Conservation (phyloP, 2,797 vertebrate genomes). For the Sternotherus odoratus region DNA sequence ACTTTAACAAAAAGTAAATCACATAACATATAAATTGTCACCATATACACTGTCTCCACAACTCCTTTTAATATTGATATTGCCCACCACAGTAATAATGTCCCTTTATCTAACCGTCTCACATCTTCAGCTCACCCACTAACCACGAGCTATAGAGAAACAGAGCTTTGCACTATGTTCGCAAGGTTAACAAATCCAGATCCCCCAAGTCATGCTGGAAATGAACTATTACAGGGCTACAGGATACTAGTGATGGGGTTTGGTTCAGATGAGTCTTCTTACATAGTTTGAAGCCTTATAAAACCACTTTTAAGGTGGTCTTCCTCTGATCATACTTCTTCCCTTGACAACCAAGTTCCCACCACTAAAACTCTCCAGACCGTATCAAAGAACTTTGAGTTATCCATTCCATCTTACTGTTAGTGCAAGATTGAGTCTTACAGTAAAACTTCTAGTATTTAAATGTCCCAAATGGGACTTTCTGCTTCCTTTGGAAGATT, state of each 20-base stretch:
- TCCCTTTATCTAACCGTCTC: background rate
- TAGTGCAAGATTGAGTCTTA: background rate
- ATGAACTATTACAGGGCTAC: background rate
- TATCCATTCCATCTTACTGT: background rate
- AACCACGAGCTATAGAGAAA: background rate
- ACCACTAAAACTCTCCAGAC: background rate
- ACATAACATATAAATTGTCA: background rate
- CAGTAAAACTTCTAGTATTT: background rate
- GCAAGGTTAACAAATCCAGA: background rate
- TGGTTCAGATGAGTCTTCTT: background rate
- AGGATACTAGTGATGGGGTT: background rate
- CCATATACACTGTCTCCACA: background rate
- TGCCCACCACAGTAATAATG: background rate
- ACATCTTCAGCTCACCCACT: background rate
- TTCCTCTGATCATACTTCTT: background rate
- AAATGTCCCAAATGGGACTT: background rate
- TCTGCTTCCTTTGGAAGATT: background rate
- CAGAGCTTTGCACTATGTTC: background rate
- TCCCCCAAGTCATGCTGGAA: background rate
- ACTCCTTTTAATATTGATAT: background rate
- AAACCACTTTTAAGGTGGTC: background rate
- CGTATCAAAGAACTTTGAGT: background rate
- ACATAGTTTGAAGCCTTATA: background rate
- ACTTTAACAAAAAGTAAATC: background rate
- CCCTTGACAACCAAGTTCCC: background rate